Evolutionary conservation across 1,140 invertebrate species (phyloP), one percentile per base, ranked within the genome.

Genomic region (Papilio aristodemus): DNA sequence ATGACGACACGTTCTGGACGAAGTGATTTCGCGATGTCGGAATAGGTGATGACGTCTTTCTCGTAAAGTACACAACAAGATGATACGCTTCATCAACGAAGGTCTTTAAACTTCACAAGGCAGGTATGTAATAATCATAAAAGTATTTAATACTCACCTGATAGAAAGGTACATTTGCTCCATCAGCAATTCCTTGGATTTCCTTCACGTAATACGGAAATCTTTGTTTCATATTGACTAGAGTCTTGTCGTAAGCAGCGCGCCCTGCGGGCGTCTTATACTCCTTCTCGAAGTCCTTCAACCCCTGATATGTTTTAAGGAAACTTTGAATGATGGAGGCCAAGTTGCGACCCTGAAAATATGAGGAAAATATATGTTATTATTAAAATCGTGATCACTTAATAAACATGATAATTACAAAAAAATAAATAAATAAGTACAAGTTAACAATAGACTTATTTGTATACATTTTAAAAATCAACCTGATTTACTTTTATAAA

Each of bases 141-240:
- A n/a, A n/a, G n/a, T n/a, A 32, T 32, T 32, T 32, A 43, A 19
- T 8, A 69, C 25, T 50, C 25, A 88, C 87, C 83, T 81, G 74
- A 36, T 96, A 90, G 84, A 97, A 97, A 1, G 96, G 95, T 8
- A 97, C 95, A 71, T 94, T 92, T 9, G 96, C 94, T 1, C 97
- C 97, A 81, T 97, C 95, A 13, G 97, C 96, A 3, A 95, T 95
- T 37, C 97, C 97, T 86, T 96, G 93, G n/a, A 97, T 89, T 87
- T 97, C 97, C 37, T 94, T 92, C 0, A 97, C 88, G 77, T 97
- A 97, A 68, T 97, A 95, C 0, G 97, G 96, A 88, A 94, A 97
- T 71, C 95, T 94, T 50, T 93, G 81, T 72, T 94, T 93, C 25
- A 95, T 94, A 66, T 92, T 92, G 0, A 91, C 91, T 0, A 97